phyloP scores from a whole-genome alignment of 2,113 vertebrate species.

The Fulmarus glacialis region DNA sequence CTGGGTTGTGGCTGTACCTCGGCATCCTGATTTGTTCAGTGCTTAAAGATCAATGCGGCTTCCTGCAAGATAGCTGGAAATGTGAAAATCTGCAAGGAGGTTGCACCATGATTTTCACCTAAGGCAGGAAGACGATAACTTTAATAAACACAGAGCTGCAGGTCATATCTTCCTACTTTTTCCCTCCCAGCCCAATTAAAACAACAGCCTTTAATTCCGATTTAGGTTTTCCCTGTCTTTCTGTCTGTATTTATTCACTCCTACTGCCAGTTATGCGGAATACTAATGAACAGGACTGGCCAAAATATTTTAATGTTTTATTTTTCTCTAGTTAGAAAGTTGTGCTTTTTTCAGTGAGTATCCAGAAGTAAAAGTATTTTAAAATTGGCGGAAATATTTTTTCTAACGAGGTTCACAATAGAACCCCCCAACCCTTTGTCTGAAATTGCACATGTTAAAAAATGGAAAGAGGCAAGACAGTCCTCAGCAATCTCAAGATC shows the following conservation, averaged over 20 bases:
- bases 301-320: neutral
- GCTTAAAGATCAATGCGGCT: neutral
- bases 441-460: neutral
- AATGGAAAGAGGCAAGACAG: neutral
- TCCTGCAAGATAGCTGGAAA: neutral
- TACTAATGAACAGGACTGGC: neutral
- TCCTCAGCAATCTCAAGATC: conserved; percentile 16
- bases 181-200: conserved; percentile 24
- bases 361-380: neutral
- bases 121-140: neutral
- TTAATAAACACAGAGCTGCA: conserved; percentile 10
- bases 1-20: neutral
- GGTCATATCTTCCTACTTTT: neutral
- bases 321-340: neutral
- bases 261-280: neutral
- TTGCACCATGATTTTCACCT: neutral
- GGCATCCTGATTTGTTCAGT: neutral
- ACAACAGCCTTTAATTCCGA: conserved; percentile 4
- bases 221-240: conserved; percentile 4
- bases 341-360: neutral
- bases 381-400: neutral
- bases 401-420: neutral
- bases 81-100: neutral
- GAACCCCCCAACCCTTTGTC: neutral
- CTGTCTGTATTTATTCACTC: neutral